Conservation (phyloP, 2,888 invertebrate genomes). For the Dolichopus griseipennis region DNA sequence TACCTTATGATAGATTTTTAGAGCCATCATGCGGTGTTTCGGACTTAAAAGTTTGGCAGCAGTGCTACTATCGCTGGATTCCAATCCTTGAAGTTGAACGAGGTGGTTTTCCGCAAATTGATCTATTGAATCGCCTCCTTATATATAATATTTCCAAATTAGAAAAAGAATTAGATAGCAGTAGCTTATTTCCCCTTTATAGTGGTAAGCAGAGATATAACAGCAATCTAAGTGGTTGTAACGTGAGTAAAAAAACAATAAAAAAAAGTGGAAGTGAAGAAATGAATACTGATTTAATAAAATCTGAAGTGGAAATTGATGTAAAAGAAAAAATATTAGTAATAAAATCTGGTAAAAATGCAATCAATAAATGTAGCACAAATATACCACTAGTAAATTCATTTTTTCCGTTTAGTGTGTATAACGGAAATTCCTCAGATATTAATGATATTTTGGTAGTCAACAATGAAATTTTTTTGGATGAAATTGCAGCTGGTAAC, state of each 20-base stretch:
- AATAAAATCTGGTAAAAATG: constrained; percentile 24
- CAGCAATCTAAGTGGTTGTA: background rate
- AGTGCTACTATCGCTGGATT: constrained; percentile 86
- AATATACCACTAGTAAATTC: constrained; percentile 37
- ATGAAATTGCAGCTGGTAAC: constrained; percentile 42
- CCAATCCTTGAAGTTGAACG: constrained; percentile 59
- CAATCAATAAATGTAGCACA: constrained; percentile 26
- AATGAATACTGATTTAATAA: background rate
- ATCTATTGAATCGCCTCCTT: constrained; percentile 39
- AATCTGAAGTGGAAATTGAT: background rate
- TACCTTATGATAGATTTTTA: constrained; percentile 40
- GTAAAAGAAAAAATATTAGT: background rate
- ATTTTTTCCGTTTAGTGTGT: constrained; percentile 42
- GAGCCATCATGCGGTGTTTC: constrained; percentile 49
- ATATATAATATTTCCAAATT: constrained; percentile 40
- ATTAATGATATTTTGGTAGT: constrained; percentile 39
- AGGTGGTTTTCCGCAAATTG: constrained; percentile 43
- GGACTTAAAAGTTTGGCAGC: constrained; percentile 68
- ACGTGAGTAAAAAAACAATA: background rate
- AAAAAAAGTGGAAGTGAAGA: background rate
- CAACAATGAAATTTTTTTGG: constrained; percentile 37
- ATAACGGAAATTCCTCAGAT: constrained; percentile 35
- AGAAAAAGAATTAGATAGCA: constrained; percentile 34
- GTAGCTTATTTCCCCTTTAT: constrained; percentile 38
- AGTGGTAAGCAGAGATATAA: constrained; percentile 21